phyloP scores from a whole-genome alignment of 1,140 invertebrate species.

The Cherax destructor region DNA sequence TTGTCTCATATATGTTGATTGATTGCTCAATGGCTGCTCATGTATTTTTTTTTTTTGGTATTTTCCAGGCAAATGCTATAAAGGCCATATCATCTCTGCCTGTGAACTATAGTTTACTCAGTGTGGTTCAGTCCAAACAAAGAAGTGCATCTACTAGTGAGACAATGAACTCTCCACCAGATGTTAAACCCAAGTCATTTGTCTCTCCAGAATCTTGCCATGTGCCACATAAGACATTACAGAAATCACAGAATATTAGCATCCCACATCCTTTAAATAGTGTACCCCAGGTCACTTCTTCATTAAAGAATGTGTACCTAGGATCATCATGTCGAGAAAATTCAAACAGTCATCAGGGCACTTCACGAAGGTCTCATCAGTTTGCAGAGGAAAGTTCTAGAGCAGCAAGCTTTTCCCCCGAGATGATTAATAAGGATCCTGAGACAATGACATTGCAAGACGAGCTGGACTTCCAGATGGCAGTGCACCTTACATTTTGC shows the following conservation, averaged over 20 bases:
- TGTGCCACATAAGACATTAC: too few species aligned
- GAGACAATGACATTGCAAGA: conserved; percentile 25
- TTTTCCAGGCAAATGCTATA: conserved; percentile 25
- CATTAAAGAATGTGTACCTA: too few species aligned
- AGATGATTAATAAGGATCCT: neutral
- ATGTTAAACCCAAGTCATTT: neutral
- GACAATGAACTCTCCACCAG: neutral
- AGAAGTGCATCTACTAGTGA: neutral
- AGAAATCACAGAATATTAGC: too few species aligned
- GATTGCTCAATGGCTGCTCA: too few species aligned
- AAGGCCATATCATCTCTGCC: conserved; percentile 36
- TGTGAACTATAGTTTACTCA: conserved; percentile 39
- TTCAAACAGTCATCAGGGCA: neutral
- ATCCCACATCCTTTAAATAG: too few species aligned
- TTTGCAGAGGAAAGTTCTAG: neutral
- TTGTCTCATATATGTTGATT: too few species aligned
- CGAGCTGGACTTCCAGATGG: conserved; percentile 62
- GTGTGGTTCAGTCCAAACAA: conserved; percentile 1
- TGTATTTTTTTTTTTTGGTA: neutral
- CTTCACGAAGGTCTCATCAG: neutral
- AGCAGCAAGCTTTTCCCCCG: neutral
- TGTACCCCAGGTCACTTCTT: too few species aligned
- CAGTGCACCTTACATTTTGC: conserved; percentile 54
- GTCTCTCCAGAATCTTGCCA: neutral
- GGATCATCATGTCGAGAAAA: neutral